These are phyloP conservation scores for Cricetomys ansorgei DNA, from an alignment of 2,113 vertebrate genomes.

Conservation along the genomic window DNA sequence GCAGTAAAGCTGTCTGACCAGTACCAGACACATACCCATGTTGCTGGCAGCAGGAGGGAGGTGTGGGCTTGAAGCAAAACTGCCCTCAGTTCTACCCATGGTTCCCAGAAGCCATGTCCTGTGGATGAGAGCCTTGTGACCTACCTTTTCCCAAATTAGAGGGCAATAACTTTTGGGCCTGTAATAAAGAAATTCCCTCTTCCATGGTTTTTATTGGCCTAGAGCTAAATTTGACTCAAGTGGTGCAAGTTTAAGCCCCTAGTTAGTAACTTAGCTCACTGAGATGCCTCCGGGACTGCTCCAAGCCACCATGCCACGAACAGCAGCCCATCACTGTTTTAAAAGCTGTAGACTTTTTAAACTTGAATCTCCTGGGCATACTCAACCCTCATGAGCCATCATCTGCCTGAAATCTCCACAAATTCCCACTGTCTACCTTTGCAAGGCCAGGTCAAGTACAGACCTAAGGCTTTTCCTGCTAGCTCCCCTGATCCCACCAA, in stretches of 20 bases:
- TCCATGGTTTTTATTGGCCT: background rate
- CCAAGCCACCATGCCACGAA: background rate
- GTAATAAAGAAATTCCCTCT: background rate
- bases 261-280: background rate
- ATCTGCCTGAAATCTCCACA: background rate
- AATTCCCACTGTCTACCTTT: background rate
- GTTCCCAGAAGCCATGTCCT: too few relatives aligned
- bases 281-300: background rate
- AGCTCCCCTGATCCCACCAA: background rate
- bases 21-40: background rate
- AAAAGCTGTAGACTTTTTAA: background rate
- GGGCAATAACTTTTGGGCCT: background rate
- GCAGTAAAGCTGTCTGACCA: background rate
- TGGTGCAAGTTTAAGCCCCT: background rate
- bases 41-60: too few relatives aligned
- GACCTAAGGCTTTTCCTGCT: background rate
- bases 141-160: background rate
- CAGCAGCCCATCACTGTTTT: background rate
- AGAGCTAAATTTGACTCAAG: background rate
- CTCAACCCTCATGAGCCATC: background rate
- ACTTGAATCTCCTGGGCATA: accelerated
- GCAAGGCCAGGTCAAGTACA: background rate
- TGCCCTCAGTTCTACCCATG: too few relatives aligned
- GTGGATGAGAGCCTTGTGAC: background rate
- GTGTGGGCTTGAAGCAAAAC: background rate